Evolutionary conservation across 1,140 invertebrate species (phyloP).

Genomic region (Himalopsyche phryganea): DNA sequence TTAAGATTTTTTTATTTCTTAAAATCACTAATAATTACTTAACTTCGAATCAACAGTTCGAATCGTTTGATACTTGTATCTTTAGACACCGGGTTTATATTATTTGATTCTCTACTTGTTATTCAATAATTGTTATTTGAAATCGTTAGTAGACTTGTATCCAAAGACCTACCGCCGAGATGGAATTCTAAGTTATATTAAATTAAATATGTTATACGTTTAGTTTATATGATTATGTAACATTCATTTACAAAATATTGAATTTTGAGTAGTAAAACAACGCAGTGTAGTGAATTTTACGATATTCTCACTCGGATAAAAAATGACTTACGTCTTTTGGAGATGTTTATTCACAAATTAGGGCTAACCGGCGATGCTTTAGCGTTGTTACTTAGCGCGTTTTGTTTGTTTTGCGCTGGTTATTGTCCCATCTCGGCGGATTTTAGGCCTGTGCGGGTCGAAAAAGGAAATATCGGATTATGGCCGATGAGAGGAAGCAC

Average conservation of each 20-base stretch:
- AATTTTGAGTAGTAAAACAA: not conserved
- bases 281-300: not conserved
- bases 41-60: not conserved
- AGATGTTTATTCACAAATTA: not conserved
- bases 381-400: not conserved
- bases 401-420: not conserved
- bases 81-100: too few relatives aligned
- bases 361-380: not conserved
- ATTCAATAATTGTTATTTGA: not conserved
- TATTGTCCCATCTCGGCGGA: slow-evolving; percentile 13
- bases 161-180: slow-evolving; percentile 6
- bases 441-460: too few relatives aligned
- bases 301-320: not conserved
- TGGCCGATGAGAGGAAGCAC: not conserved
- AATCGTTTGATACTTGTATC: too few relatives aligned
- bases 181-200: not conserved
- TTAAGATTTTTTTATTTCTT: not conserved
- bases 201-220: not conserved
- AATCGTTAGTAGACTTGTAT: not conserved
- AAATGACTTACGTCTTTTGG: not conserved
- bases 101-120: too few relatives aligned
- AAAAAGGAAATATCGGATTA: not conserved
- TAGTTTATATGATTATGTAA: not conserved
- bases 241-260: not conserved
- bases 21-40: not conserved